A percentile compares a stretch with the other conserved stretches of the same genome.
These are phyloP conservation scores for Hirudo medicinalis DNA, from an alignment of 1,140 invertebrate species.

Conservation along the genomic window DNA sequence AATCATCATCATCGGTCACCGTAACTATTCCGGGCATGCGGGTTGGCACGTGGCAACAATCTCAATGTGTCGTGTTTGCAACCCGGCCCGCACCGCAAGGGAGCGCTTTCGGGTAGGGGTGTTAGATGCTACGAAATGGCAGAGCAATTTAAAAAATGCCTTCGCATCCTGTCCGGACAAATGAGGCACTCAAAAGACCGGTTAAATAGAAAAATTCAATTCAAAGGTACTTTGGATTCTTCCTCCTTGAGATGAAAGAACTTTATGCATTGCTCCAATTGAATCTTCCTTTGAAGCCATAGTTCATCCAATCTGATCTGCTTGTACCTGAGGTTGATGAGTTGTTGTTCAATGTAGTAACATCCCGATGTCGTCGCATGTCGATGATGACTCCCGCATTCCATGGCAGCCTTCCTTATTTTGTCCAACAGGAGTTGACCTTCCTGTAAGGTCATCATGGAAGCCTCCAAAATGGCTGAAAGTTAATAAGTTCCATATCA, in stretches of 20 bases:
- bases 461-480: conserved; percentile 54
- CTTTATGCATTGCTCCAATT: conserved; percentile 64
- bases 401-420: conserved; percentile 35
- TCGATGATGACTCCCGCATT: conserved; percentile 35
- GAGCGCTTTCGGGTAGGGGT: too few species aligned
- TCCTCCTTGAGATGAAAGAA: conserved; percentile 60
- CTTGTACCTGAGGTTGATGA: conserved; percentile 57
- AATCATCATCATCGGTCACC: too few species aligned
- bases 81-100: too few species aligned
- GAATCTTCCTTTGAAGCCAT: conserved; percentile 48
- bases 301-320: conserved; percentile 57
- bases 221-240: conserved; percentile 48
- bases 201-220: too few species aligned
- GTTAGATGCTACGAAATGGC: too few species aligned
- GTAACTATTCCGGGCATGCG: too few species aligned
- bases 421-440: conserved; percentile 59
- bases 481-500: neutral
- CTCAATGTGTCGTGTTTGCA: too few species aligned
- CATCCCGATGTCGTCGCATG: conserved; percentile 43
- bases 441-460: conserved; percentile 62
- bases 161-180: too few species aligned
- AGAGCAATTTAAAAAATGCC: too few species aligned
- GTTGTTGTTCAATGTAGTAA: conserved; percentile 41
- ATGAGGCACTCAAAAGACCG: too few species aligned
- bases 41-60: too few species aligned